Percentiles rank a stretch among this genome's conserved stretches.
Conservation (phyloP, 2,888 invertebrate genomes). For the Mylabris sibirica region DNA sequence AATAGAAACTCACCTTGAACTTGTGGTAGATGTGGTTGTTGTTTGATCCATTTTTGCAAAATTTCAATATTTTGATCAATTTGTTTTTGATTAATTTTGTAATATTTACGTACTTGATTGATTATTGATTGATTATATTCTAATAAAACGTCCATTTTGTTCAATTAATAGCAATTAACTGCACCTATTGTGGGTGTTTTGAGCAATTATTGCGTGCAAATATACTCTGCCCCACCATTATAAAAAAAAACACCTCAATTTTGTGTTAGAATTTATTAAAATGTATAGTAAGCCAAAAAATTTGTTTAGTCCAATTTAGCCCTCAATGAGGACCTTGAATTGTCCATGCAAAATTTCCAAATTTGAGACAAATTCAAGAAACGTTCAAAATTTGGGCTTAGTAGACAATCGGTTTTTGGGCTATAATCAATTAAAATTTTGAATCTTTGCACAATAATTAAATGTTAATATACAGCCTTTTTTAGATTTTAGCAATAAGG, state of each 20-base stretch:
- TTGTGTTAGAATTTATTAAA: too few relatives aligned
- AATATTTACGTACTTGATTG: background rate
- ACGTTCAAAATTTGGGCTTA: too few relatives aligned
- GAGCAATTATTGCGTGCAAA: background rate
- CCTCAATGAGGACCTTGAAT: too few relatives aligned
- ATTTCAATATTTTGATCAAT: slow-evolving; percentile 4
- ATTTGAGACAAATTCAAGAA: too few relatives aligned
- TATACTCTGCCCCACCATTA: background rate
- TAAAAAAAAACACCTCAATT: background rate
- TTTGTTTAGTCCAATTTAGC: too few relatives aligned
- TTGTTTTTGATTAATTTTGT: background rate
- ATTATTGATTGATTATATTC: background rate
- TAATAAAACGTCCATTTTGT: slow-evolving; percentile 2
- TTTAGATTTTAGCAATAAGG: too few relatives aligned
- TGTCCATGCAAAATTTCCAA: too few relatives aligned
- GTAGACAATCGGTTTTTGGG: too few relatives aligned
- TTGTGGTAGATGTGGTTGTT: slow-evolving; percentile 16
- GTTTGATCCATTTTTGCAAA: slow-evolving; percentile 11
- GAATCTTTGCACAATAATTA: too few relatives aligned
- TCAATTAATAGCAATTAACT: background rate
- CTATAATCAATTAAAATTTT: too few relatives aligned
- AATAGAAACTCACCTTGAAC: slow-evolving; percentile 10
- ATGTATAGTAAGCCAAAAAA: too few relatives aligned
- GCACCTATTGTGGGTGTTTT: background rate
- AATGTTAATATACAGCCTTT: too few relatives aligned